Evolutionary conservation across 2,113 vertebrate species (phyloP), one percentile per base, ranked within the genome.

Genomic region (Clarias macrocephalus): DNA sequence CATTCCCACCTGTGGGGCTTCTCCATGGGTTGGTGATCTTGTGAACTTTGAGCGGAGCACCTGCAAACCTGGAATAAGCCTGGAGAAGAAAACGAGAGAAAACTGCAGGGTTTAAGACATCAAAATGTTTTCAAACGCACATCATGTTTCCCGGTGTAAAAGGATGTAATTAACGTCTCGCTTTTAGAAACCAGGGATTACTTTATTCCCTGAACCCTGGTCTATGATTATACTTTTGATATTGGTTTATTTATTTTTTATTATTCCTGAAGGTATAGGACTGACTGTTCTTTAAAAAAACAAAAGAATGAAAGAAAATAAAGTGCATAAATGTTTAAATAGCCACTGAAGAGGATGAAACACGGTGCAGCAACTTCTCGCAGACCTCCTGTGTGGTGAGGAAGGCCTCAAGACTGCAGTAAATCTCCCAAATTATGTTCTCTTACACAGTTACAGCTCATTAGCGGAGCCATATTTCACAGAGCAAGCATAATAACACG

Each of bases 11-110:
- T 83, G 89, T 89, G 0, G 89, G 89, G 62, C 89, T 90, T 84
- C 89, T 87, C 89, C 89, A 90, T 15, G 89, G 89, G 86, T 90
- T 90, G 88, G 88, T 84, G 25, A 89, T 89, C 63, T 88, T 89
- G 85, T 90, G 88, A 81, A 90, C 66, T 89, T 90, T 90, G 16
- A 90, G 86, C 18, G 89, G 89, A 30, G 89, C 89, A 12, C 89
- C 89, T n/a, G 89, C 79, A 81, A 90, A 90, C 80, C 77, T 90
- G 33, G 89, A 88, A 60, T 90, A 90, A 12, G 89, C 89, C 89
- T 90, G 16, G 19, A 52, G 37, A 25, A 28, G 63, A 72, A 54
- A 81, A 33, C 11, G 2, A 84, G 5, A 72, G 59, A 70, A 8
- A 48, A 72, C 15, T 75, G 6, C 76, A 42, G 80, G 13, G 33